Conservation (phyloP, 2,113 vertebrate species). For the Miniopterus natalensis region DNA sequence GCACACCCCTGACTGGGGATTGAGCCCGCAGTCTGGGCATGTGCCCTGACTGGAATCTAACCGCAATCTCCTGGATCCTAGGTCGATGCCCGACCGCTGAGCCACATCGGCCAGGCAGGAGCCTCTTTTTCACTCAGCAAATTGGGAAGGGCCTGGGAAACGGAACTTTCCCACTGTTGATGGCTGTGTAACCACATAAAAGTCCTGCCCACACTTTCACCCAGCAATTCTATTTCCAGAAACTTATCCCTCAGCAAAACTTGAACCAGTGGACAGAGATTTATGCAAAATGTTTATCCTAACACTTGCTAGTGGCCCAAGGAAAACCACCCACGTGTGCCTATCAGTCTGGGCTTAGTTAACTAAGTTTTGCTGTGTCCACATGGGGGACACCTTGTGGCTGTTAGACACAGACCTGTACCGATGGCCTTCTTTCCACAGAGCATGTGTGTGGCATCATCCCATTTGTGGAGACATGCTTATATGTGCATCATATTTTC, state of each 20-base stretch:
- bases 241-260: not conserved
- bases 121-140: not conserved
- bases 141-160: not conserved
- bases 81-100: no score
- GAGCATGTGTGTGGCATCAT: not conserved
- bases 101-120: no score
- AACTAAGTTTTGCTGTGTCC: not conserved
- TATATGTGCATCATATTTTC: not conserved
- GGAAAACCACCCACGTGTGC: not conserved
- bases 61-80: no score
- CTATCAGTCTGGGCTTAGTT: not conserved
- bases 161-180: not conserved
- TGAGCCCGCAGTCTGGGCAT: no score
- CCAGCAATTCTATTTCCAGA: not conserved
- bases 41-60: no score
- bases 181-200: not conserved
- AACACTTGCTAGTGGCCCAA: not conserved
- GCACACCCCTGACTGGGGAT: no score
- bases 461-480: not conserved
- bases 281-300: not conserved
- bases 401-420: not conserved
- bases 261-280: not conserved
- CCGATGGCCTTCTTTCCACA: not conserved
- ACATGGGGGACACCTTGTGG: not conserved
- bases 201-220: not conserved